These are phyloP conservation scores for Gila orcuttii DNA, from an alignment of 2,113 vertebrate species.

Conservation along the genomic window DNA sequence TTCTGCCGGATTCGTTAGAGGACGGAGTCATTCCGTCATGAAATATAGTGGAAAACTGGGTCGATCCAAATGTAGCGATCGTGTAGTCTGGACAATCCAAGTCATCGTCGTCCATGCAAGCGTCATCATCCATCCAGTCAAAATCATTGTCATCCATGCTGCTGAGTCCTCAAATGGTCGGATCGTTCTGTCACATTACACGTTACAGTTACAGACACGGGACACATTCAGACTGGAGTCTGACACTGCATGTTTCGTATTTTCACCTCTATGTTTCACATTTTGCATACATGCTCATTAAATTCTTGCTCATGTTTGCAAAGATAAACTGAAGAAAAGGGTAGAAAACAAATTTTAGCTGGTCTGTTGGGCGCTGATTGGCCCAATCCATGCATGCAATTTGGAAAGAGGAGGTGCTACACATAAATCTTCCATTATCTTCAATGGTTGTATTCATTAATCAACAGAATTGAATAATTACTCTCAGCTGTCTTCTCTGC, in stretches of 20 bases:
- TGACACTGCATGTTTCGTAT: neutral
- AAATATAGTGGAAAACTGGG: too few relatives aligned
- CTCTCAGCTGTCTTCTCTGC: constrained; percentile 60
- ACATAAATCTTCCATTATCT: constrained; percentile 75
- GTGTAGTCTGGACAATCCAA: too few relatives aligned
- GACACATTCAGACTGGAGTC: neutral
- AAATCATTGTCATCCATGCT: too few relatives aligned
- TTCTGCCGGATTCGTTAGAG: too few relatives aligned
- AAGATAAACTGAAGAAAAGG: neutral
- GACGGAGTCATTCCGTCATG: too few relatives aligned
- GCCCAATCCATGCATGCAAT: constrained; percentile 56
- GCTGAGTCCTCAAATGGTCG: too few relatives aligned
- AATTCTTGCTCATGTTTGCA: neutral
- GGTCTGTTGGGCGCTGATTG: constrained; percentile 62
- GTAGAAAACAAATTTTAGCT: neutral
- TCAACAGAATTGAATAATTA: constrained; percentile 77
- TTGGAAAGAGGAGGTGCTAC: constrained; percentile 41
- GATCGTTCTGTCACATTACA: too few relatives aligned
- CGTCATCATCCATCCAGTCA: too few relatives aligned
- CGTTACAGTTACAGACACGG: too few relatives aligned
- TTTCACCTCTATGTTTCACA: neutral
- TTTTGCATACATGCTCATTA: neutral
- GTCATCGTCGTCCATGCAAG: too few relatives aligned
- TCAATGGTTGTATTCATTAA: constrained; percentile 69
- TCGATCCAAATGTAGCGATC: too few relatives aligned